Evolutionary conservation across 2,888 invertebrate species (phyloP).

Genomic region (Cabera pusaria): DNA sequence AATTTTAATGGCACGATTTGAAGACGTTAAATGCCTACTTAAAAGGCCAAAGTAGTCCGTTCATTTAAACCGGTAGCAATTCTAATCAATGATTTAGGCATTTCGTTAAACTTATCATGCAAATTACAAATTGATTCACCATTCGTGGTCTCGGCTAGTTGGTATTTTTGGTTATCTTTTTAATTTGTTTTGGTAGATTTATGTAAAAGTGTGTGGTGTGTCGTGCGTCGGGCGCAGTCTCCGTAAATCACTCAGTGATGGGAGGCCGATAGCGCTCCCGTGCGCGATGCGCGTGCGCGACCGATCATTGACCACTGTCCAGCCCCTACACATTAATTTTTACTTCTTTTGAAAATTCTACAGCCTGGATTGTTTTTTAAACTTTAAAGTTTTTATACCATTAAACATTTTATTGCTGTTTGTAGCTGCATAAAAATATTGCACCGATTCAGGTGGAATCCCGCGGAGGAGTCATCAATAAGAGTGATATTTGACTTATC

Average conservation of each 20-base stretch:
- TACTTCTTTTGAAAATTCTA: too few relatives aligned
- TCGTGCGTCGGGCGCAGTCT: constrained; percentile 44
- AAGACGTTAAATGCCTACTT: too few relatives aligned
- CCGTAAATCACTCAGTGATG: constrained; percentile 71
- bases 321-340: constrained; percentile 17
- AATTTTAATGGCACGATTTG: too few relatives aligned
- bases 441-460: too few relatives aligned
- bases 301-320: too few relatives aligned
- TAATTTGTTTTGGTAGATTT: constrained; percentile 26
- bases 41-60: too few relatives aligned
- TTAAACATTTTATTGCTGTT: too few relatives aligned
- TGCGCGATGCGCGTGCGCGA: constrained; percentile 46
- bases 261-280: constrained; percentile 68
- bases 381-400: too few relatives aligned
- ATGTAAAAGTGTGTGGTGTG: constrained; percentile 42
- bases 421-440: too few relatives aligned
- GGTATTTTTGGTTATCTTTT: constrained; percentile 11
- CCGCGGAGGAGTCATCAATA: too few relatives aligned
- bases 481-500: too few relatives aligned
- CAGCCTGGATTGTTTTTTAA: too few relatives aligned
- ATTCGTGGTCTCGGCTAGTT: constrained; percentile 12
- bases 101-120: constrained; percentile 11
- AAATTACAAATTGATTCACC: constrained; percentile 20
- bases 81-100: constrained; percentile 3
- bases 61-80: constrained; percentile 5